Conservation (phyloP, 1,140 invertebrate species). For the Limonius californicus region DNA sequence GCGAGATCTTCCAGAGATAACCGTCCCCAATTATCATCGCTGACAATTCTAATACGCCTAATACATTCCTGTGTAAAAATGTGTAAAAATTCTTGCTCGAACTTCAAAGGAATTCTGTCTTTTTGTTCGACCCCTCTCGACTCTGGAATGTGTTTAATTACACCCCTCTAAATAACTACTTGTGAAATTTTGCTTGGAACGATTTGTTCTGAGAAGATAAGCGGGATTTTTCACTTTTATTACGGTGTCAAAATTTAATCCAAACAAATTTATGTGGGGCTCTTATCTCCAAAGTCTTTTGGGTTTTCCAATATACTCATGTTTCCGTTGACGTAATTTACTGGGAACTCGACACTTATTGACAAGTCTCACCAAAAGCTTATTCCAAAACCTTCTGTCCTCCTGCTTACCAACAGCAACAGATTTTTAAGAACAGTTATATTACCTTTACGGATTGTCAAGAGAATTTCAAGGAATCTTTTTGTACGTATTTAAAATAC, state of each 20-base stretch:
- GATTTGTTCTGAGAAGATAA: slow-evolving; percentile 1
- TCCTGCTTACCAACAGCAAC: no score
- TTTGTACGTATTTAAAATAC: no score
- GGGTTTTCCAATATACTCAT: no score
- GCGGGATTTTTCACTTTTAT: neutral
- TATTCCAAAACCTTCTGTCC: no score
- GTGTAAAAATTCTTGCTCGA: slow-evolving; percentile 13
- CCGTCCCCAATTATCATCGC: slow-evolving; percentile 2
- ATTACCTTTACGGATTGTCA: no score
- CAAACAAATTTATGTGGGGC: neutral
- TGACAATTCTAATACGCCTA: slow-evolving; percentile 13
- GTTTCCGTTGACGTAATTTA: no score
- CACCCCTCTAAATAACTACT: slow-evolving; percentile 1
- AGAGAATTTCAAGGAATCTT: no score
- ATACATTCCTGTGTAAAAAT: slow-evolving; percentile 6
- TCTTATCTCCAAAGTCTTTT: no score
- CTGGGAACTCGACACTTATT: no score
- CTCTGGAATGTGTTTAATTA: slow-evolving; percentile 17
- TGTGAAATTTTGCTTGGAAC: neutral
- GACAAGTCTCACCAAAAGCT: no score
- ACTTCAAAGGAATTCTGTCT: slow-evolving; percentile 13
- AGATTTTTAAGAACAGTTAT: no score
- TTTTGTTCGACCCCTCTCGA: slow-evolving; percentile 13
- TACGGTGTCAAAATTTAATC: neutral
- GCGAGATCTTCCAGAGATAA: slow-evolving; percentile 13